Conservation (phyloP, 2,888 invertebrate genomes). For the Eupelmus urozonus region DNA sequence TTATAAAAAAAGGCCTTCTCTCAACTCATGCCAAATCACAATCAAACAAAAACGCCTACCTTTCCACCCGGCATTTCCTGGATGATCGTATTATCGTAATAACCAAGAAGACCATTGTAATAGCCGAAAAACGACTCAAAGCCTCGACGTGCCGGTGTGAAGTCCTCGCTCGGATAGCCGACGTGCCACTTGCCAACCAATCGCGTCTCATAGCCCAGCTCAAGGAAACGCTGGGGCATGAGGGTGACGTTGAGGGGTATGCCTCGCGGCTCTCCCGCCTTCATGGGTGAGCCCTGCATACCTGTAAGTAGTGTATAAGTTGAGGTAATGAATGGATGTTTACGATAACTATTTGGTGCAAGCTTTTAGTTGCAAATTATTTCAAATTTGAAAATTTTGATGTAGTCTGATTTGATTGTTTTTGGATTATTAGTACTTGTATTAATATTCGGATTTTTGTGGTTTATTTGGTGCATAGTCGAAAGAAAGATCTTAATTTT, state of each 20-base stretch:
- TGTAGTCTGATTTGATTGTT: background rate
- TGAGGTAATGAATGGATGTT: background rate
- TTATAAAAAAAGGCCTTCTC: too few relatives aligned
- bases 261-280: slow-evolving; percentile 78
- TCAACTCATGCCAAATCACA: too few relatives aligned
- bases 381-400: background rate
- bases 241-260: slow-evolving; percentile 78
- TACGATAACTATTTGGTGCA: background rate
- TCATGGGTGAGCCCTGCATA: slow-evolving; percentile 79
- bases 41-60: background rate
- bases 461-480: too few relatives aligned
- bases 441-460: too few relatives aligned
- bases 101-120: slow-evolving; percentile 89
- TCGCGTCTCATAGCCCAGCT: slow-evolving; percentile 78
- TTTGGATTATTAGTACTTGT: too few relatives aligned
- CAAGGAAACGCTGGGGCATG: slow-evolving; percentile 79
- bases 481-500: too few relatives aligned
- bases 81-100: slow-evolving; percentile 80
- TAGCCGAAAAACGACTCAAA: slow-evolving; percentile 92
- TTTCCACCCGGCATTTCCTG: background rate
- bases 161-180: slow-evolving; percentile 79
- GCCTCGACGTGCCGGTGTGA: slow-evolving; percentile 85
- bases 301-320: slow-evolving; percentile 71
- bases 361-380: too few relatives aligned
- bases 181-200: slow-evolving; percentile 82